Conservation (phyloP, 2,888 invertebrate genomes). For the Drosophila tanythrix region DNA sequence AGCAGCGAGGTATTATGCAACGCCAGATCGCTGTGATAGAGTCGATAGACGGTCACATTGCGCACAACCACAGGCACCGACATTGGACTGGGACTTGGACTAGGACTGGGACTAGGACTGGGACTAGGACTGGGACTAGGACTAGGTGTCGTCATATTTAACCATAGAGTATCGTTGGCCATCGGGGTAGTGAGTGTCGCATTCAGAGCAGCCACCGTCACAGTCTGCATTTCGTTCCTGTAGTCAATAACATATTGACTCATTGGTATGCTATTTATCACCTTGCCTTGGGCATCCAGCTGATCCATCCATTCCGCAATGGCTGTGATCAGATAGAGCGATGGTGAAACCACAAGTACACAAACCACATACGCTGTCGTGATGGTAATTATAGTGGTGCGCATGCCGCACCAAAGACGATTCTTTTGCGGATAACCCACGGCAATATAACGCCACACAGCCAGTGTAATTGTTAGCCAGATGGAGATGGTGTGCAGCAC, state of each 20-base stretch:
- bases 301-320: conserved; percentile 87
- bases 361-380: conserved; percentile 92
- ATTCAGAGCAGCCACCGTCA: conserved; percentile 43
- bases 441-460: conserved; percentile 96
- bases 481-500: conserved; percentile 96
- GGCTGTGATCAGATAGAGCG: conserved; percentile 92
- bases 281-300: conserved; percentile 80
- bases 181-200: conserved; percentile 45
- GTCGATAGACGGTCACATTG: conserved; percentile 90
- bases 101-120: background rate
- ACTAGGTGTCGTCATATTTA: conserved; percentile 40
- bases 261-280: conserved; percentile 66
- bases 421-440: conserved; percentile 93
- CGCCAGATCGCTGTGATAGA: conserved; percentile 88
- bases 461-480: conserved; percentile 95
- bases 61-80: conserved; percentile 70
- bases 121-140: conserved; percentile 4
- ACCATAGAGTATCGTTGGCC: conserved; percentile 41
- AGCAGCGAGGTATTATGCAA: conserved; percentile 87
- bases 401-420: conserved; percentile 92
- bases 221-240: conserved; percentile 56
- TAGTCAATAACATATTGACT: conserved; percentile 79
- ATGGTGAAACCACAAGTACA: conserved; percentile 89
- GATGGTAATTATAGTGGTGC: conserved; percentile 91
- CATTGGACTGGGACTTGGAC: background rate